A percentile compares a stretch with the other conserved stretches of the same genome.
Conservation (phyloP, 2,797 vertebrate species). For the Lithobates sylvaticus region DNA sequence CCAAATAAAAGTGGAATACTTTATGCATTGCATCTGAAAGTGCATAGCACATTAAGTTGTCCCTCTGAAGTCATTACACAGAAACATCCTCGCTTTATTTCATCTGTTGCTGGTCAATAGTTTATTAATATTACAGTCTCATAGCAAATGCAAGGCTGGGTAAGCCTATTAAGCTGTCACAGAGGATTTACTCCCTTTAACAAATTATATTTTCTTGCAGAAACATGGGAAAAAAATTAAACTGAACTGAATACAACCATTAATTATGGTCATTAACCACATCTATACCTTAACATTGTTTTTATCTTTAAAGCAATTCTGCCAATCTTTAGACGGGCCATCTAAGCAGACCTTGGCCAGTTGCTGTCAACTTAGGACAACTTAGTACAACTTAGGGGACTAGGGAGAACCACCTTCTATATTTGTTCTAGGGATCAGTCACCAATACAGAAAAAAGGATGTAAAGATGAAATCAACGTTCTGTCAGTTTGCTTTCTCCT, state of each 20-base stretch:
- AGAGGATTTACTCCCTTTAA: conserved; percentile 81
- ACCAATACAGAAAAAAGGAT: too few relatives aligned
- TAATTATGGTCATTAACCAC: conserved; percentile 72
- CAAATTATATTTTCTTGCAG: conserved; percentile 81
- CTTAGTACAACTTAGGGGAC: too few relatives aligned
- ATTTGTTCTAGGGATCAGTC: too few relatives aligned
- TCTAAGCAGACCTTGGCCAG: too few relatives aligned
- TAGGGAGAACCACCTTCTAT: too few relatives aligned
- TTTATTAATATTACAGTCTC: conserved; percentile 82
- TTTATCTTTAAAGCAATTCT: background rate
- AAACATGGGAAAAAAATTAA: conserved; percentile 73
- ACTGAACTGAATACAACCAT: conserved; percentile 73
- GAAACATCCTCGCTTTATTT: conserved; percentile 71
- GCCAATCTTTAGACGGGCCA: too few relatives aligned
- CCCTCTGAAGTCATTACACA: conserved; percentile 73
- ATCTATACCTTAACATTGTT: conserved; percentile 63
- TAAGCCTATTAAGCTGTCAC: conserved; percentile 83
- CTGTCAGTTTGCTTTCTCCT: too few relatives aligned
- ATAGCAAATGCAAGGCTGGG: conserved; percentile 77
- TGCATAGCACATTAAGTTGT: conserved; percentile 71
- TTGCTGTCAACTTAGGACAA: too few relatives aligned
- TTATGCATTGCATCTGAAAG: conserved; percentile 68
- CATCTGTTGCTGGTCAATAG: conserved; percentile 82
- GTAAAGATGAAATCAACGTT: too few relatives aligned
- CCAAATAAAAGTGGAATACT: conserved; percentile 72